Conservation (phyloP, 2,888 invertebrate genomes). For the Dichetophora obliterata region DNA sequence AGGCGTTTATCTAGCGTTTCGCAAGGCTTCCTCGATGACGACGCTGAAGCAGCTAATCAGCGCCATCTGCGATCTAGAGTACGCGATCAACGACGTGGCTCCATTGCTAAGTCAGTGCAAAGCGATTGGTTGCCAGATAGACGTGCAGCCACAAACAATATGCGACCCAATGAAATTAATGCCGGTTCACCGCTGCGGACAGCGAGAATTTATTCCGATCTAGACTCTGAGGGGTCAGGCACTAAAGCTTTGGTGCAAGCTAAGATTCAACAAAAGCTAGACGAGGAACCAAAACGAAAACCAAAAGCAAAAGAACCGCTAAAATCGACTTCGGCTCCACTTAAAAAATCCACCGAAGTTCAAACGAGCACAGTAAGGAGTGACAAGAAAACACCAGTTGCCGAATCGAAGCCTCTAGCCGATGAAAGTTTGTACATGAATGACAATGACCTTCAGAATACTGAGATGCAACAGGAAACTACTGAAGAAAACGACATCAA, state of each 20-base stretch:
- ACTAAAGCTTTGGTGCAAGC: conserved; percentile 68
- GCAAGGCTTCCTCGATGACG: conserved; percentile 61
- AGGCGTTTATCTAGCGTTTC: conserved; percentile 65
- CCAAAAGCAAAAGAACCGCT: conserved; percentile 41
- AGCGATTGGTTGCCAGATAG: conserved; percentile 62
- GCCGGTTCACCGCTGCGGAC: conserved; percentile 49
- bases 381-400: background rate
- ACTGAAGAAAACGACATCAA: conserved; percentile 40
- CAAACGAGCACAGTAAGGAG: conserved; percentile 11
- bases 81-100: conserved; percentile 59
- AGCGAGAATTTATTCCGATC: conserved; percentile 63
- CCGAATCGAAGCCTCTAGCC: conserved; percentile 19
- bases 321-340: conserved; percentile 32
- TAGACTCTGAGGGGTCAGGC: conserved; percentile 68
- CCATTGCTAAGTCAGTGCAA: conserved; percentile 62
- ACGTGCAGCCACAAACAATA: conserved; percentile 45
- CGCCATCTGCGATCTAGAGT: conserved; percentile 53
- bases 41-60: conserved; percentile 48
- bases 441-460: conserved; percentile 8
- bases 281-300: conserved; percentile 50
- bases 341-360: conserved; percentile 32
- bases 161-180: conserved; percentile 44
- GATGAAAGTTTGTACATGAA: conserved; percentile 47
- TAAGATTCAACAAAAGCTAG: conserved; percentile 68
- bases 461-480: background rate